These are phyloP conservation scores for Lethrus apterus DNA, from an alignment of 1,140 invertebrate genomes.

Conservation along the genomic window DNA sequence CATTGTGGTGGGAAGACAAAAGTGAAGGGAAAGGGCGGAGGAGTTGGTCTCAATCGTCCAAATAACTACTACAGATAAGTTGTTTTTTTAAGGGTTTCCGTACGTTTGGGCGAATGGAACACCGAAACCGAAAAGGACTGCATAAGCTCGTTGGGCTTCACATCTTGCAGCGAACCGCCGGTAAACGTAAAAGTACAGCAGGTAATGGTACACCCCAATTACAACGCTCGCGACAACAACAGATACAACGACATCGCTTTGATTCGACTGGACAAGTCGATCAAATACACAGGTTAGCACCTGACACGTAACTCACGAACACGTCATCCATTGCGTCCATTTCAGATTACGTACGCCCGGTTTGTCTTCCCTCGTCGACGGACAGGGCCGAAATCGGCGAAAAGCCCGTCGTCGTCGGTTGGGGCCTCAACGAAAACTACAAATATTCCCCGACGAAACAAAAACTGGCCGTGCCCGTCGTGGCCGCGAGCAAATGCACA, in stretches of 20 bases:
- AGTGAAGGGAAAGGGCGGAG: no score
- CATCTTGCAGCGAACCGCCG: constrained; percentile 28
- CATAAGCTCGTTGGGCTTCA: constrained; percentile 26
- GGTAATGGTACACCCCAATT: constrained; percentile 34
- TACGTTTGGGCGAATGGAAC: constrained; percentile 55
- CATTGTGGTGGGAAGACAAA: no score
- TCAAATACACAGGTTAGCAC: constrained; percentile 43
- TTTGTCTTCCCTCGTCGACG: constrained; percentile 54
- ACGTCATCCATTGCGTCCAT: constrained; percentile 6
- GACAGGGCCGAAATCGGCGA: constrained; percentile 31
- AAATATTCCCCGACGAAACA: constrained; percentile 30
- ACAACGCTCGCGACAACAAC: constrained; percentile 39
- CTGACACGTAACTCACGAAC: neutral
- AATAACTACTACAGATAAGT: no score
- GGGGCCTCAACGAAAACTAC: constrained; percentile 51
- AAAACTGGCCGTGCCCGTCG: constrained; percentile 42
- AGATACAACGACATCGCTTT: constrained; percentile 54
- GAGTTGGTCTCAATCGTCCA: no score
- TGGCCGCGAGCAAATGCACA: constrained; percentile 39
- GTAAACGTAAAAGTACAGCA: constrained; percentile 31
- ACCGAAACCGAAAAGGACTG: constrained; percentile 48
- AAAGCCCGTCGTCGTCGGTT: constrained; percentile 52
- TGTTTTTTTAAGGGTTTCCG: constrained; percentile 41
- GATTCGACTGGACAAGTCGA: constrained; percentile 45
- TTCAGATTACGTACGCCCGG: constrained; percentile 51